Base-by-base conservation (phyloP, 1,140 invertebrate species). In the Nephila pilipes region DNA sequence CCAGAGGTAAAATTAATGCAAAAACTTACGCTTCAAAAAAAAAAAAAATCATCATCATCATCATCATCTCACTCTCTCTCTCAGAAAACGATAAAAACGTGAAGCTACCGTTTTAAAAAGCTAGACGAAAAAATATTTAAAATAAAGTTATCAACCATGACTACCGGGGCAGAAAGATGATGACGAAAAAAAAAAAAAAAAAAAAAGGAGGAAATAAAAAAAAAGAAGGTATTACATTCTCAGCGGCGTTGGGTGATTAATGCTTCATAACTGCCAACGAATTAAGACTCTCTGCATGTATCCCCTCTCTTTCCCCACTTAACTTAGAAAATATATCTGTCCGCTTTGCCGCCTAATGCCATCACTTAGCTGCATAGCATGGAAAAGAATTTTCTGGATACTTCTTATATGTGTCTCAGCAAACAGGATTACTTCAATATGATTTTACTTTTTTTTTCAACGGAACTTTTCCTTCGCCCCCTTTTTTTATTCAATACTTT, bases 361-460 rank as follows among this genome's bases (percentile, higher is more conserved):
- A 92, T 92, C 81, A 92, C 81, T 85, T 85, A 92, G 90, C 81
- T 22, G 46, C 8, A 18, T 5, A 36, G 69, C 29, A 75, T 32
- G 29, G 57, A 38, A n/a, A 46, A 36, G 29, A 63, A 88, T 69
- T 88, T 81, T 90, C 69, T 38, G n/a, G 75, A 90, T 57, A 36
- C 58, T 63, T 32, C 75, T 80, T 75, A 75, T 90, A 22, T n/a
- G 63, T n/a, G 87, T 81, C 75, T 57, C 14, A 20, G 90, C 79
- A 92, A 92, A 92, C 90, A 92, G 90, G 90, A 92, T 92, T 92
- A 92, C 57, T 85, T 85, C n/a, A 69, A 85, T 85, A 85, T 55
- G 58, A 92, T 92, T 92, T 92, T 85, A 36, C 55, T 81, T 46
- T 90, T 65, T 90, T 90, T 92, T 85, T 57, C 80, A 2, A 25